Base-by-base conservation (phyloP, 1,140 invertebrate genomes). In the Neodiprion lecontei region DNA sequence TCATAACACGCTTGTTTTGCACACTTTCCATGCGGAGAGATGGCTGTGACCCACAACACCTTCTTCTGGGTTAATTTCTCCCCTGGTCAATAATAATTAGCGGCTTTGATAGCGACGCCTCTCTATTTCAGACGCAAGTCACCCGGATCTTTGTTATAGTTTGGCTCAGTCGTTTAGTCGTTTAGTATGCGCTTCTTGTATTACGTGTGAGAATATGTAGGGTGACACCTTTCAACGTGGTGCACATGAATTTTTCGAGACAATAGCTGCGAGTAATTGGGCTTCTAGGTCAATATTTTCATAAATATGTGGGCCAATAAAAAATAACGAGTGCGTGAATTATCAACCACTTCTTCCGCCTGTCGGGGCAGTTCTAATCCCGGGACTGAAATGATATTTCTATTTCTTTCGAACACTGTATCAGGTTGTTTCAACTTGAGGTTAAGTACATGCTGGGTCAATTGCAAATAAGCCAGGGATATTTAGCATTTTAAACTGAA, bases 201-300 rank as follows among this genome's bases (percentile, higher is more conserved):
- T 61, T 61, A 12, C 53, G 8, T 61, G 53, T 61, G 53, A 61
- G 53, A 61, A 61, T 61, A 61, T 61, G 53, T 61, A 61, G 53
- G 53, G 53, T 61, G 53, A 61, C 53, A 61, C 53, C 53, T 61
- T 61, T 17, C 53, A 61, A 17, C 53, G 28, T 14, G 11, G 11
- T 12, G 53, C n/a, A 17, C 53, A 12, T 61, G 53, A 61, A 10
- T 65, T 69, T 47, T n/a, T 70, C 65, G 69, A 76, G 74, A 83
- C 76, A 81, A 81, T 76, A 69, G 78, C 74, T 74, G 28, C 28
- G 21, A 74, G 69, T 76, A 81, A 83, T 79, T 80, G 74, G 76
- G 79, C 77, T 83, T 81, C 78, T 75, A 75, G 82, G 81, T 85
- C 83, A 70, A 14, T 23, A 71, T 84, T 79, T 80, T 74, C 80